A percentile compares a stretch with the other conserved stretches of the same genome.
phyloP scores from a whole-genome alignment of 2,113 vertebrate species.

The Syngnathus scovelli region DNA sequence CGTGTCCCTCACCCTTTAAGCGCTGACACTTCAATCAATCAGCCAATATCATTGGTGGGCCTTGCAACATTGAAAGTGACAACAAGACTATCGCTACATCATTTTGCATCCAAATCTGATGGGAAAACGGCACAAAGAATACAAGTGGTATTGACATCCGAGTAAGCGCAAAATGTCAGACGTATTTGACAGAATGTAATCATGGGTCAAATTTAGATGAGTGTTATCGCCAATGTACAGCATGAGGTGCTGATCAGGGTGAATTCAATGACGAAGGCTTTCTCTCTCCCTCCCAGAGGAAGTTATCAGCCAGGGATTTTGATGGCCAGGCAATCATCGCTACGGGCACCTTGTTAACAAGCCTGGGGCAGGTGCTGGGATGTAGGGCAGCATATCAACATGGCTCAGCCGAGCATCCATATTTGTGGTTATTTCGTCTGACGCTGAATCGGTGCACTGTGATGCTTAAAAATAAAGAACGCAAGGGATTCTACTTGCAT shows the following conservation, averaged over 20 bases:
- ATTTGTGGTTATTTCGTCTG: constrained; percentile 22
- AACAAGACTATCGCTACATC: constrained; percentile 29
- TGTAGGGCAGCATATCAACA: constrained; percentile 50
- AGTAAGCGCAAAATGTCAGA: constrained; percentile 3
- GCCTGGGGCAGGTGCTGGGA: constrained; percentile 53
- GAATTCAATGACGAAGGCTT: constrained; percentile 54
- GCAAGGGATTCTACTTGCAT: no score
- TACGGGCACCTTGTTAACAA: constrained; percentile 64
- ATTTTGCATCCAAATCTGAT: constrained; percentile 41
- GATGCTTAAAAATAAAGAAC: not conserved
- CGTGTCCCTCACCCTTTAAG: constrained; percentile 56
- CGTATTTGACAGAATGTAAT: constrained; percentile 27
- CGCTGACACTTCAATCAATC: constrained; percentile 67
- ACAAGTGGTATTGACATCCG: not conserved
- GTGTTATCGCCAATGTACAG: constrained; percentile 54
- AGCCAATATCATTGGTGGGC: constrained; percentile 48
- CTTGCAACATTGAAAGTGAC: constrained; percentile 60
- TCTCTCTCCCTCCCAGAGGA: constrained; percentile 45
- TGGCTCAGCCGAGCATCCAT: constrained; percentile 19
- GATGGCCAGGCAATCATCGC: constrained; percentile 64
- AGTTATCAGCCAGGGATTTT: constrained; percentile 60
- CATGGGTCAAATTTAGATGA: constrained; percentile 21
- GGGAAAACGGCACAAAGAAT: constrained; percentile 24
- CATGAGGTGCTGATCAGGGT: constrained; percentile 44
- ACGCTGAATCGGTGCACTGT: not conserved